Percentiles rank a stretch among this genome's conserved stretches.
These are phyloP conservation scores for Cyanoliseus patagonus DNA, from an alignment of 2,113 vertebrate genomes.

Conservation along the genomic window DNA sequence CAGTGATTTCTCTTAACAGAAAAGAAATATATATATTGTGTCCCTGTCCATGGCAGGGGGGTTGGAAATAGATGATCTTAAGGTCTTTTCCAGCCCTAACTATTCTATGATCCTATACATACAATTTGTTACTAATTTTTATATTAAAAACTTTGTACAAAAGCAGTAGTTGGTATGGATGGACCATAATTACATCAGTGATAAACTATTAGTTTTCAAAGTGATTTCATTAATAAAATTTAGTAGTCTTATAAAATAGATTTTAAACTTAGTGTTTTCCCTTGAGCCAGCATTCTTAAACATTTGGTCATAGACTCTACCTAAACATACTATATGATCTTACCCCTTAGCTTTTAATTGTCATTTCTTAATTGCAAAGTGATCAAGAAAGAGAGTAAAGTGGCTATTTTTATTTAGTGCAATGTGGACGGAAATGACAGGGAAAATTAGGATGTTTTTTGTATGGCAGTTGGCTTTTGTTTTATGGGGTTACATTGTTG, in stretches of 20 bases:
- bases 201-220: neutral
- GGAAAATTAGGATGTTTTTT: neutral
- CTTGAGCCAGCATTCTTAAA: neutral
- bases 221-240: neutral
- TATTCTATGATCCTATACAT: too few relatives aligned
- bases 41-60: too few relatives aligned
- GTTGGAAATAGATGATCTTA: too few relatives aligned
- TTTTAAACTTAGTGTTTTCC: neutral
- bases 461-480: neutral
- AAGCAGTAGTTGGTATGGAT: neutral
- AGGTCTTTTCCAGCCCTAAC: too few relatives aligned
- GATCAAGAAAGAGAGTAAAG: neutral
- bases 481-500: neutral
- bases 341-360: neutral
- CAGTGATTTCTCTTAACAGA: neutral
- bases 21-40: neutral
- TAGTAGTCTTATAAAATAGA: neutral
- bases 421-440: neutral
- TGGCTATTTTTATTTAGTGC: neutral
- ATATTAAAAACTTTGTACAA: neutral
- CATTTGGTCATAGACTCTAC: neutral
- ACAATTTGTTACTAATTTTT: neutral
- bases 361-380: neutral
- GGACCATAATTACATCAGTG: neutral
- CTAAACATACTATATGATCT: neutral